These are phyloP conservation scores for Mustela nigripes DNA, from an alignment of 2,113 vertebrate genomes.

Conservation along the genomic window DNA sequence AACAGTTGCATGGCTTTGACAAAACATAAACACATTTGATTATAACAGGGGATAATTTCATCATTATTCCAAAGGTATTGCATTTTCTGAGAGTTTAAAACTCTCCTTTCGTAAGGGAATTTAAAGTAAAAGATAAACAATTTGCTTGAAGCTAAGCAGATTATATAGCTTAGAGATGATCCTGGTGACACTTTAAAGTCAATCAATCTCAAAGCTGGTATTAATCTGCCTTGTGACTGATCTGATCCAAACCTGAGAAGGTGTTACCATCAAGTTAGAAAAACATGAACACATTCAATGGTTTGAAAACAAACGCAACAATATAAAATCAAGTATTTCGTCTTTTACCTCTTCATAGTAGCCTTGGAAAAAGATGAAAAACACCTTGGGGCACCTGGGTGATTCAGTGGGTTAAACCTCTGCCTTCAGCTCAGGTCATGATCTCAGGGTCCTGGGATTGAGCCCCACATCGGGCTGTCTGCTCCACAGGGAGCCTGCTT, in stretches of 20 bases:
- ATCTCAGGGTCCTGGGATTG: no score
- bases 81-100: slow-evolving; percentile 32
- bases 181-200: slow-evolving; percentile 27
- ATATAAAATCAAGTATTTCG: neutral
- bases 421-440: no score
- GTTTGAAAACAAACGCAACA: neutral
- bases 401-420: no score
- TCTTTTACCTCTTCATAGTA: neutral
- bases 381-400: no score
- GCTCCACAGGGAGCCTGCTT: no score
- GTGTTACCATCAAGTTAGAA: neutral
- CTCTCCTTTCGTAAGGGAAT: slow-evolving; percentile 10
- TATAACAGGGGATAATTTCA: neutral
- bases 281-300: neutral
- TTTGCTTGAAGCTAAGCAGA: neutral
- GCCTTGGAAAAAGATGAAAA: neutral
- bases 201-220: slow-evolving; percentile 22
- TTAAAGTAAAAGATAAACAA: slow-evolving; percentile 50
- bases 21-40: slow-evolving; percentile 20
- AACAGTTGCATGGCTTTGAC: slow-evolving; percentile 20
- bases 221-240: slow-evolving; percentile 44
- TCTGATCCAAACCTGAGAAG: neutral
- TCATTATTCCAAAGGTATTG: neutral
- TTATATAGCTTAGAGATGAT: slow-evolving; percentile 35
- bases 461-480: no score